Evolutionary conservation across 2,888 invertebrate species (phyloP), one percentile per base, ranked within the genome.

Genomic region (Junonia oenone): DNA sequence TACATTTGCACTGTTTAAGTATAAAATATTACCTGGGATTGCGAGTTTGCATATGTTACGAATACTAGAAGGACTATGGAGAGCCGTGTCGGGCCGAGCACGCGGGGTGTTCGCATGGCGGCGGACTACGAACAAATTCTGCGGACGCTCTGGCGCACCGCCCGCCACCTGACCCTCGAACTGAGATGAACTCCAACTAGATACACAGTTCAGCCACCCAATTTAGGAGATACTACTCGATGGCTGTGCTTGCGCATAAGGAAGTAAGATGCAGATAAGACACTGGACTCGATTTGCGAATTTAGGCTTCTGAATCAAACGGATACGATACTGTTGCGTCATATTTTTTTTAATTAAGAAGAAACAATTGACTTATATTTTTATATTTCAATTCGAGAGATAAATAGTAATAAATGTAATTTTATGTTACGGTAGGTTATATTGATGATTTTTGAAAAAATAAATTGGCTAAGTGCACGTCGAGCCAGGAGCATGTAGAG

Each of bases 121-220:
- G 66, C 76, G 78, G 74, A 73, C 73, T 69, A 75, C 76, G 72
- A 59, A 57, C 56, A 53, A 58, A 66, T 69, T 69, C 72, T 84
- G 81, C 81, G 83, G 46, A 68, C 73, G 72, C 63, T 69, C 63
- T 56, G 67, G 73, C 79, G 73, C 78, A 76, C 75, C 73, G 77
- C 58, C 73, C 77, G 81, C 74, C 76, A 74, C 68, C 72, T 85
- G 87, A 86, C 87, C 87, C 82, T 67, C 69, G 69, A 78, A 81
- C 83, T 77, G 69, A 75, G 78, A 79, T 83, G 81, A 84, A 83
- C 83, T 69, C 81, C 68, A 68, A 63, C 68, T 66, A 82, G 84
- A 89, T 88, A 88, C 81, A 78, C 62, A 81, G 85, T 84, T 85
- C 85, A 84, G 76, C 82, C 84, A 86, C 88, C 87, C 76, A 88